Evolutionary conservation across 2,113 vertebrate species (phyloP).

Genomic region (Plectropomus leopardus): DNA sequence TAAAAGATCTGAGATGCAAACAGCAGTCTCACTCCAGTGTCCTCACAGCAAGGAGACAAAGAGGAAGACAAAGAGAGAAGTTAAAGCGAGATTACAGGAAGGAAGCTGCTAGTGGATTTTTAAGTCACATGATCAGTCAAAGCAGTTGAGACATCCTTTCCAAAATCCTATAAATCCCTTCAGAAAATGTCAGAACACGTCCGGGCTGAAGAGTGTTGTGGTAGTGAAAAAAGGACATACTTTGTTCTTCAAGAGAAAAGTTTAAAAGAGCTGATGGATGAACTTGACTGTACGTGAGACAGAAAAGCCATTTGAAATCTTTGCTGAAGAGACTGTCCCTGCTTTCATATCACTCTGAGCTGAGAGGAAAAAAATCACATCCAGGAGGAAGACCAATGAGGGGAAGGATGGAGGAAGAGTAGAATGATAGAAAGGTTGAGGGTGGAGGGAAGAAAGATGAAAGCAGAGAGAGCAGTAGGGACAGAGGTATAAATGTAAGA

Average conservation of each 20-base stretch:
- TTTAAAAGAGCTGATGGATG: neutral
- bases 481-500: too few relatives aligned
- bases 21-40: neutral
- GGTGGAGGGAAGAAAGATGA: neutral
- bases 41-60: slow-evolving; percentile 34
- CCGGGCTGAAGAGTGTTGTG: neutral
- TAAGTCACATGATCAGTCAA: slow-evolving; percentile 37
- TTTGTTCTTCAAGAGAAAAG: neutral
- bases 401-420: neutral
- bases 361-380: neutral
- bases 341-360: neutral
- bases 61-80: slow-evolving; percentile 40
- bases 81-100: slow-evolving; percentile 2
- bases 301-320: neutral
- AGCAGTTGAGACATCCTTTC: slow-evolving; percentile 29
- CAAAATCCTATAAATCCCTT: neutral
- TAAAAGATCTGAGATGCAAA: slow-evolving; percentile 23
- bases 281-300: neutral
- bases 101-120: slow-evolving; percentile 10
- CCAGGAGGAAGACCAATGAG: neutral
- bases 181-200: neutral
- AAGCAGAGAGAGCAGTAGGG: neutral
- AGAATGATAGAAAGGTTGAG: neutral
- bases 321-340: neutral
- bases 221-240: neutral